Percentiles rank a stretch among this genome's conserved stretches.
phyloP scores from a whole-genome alignment of 2,888 invertebrate species.

The Tigriopus californicus region DNA sequence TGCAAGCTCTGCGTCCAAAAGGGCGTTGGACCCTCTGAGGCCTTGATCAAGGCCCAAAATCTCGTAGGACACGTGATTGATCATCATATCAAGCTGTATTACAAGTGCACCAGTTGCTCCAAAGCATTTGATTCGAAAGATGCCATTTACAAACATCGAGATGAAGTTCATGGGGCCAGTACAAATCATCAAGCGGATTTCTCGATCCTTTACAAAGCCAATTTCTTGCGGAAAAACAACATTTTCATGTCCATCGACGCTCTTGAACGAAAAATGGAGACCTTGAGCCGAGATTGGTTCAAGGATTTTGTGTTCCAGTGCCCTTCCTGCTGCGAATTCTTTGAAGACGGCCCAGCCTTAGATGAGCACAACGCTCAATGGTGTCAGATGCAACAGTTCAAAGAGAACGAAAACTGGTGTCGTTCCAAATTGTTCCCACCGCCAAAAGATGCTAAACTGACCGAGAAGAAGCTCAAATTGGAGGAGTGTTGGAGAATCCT shows the following conservation, averaged over 20 bases:
- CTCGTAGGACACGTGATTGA: neutral
- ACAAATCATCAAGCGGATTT: neutral
- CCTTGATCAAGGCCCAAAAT: neutral
- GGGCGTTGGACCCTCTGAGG: neutral
- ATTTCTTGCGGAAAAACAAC: neutral
- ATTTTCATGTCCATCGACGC: neutral
- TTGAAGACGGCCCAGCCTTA: neutral
- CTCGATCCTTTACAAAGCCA: neutral
- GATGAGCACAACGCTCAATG: neutral
- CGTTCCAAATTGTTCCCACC: neutral
- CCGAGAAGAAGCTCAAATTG: neutral
- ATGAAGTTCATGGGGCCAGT: neutral
- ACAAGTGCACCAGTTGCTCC: conserved; percentile 7
- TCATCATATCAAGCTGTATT: neutral
- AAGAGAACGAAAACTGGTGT: neutral
- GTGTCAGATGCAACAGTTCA: neutral
- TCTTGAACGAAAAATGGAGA: neutral
- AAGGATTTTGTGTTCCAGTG: neutral
- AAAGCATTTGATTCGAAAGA: neutral
- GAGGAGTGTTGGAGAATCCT: neutral
- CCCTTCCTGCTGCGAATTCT: neutral
- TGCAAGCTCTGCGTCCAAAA: neutral
- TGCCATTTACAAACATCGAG: neutral
- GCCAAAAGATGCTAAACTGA: neutral
- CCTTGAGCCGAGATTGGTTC: neutral